These are phyloP conservation scores for Pachycephus smyrnensis DNA, from an alignment of 2,888 invertebrate species.

Conservation along the genomic window DNA sequence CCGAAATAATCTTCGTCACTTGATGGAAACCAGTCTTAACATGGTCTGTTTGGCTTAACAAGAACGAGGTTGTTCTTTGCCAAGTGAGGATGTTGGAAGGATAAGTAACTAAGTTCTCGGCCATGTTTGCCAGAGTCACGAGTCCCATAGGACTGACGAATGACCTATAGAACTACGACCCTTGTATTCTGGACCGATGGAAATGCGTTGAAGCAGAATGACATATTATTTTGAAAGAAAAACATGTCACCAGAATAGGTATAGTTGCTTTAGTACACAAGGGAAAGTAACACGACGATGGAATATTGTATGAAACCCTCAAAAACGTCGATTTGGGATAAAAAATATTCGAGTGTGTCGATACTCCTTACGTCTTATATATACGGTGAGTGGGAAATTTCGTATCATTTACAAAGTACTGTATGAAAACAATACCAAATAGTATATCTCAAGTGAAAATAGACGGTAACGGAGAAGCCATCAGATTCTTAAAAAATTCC, in stretches of 20 bases:
- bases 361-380: not conserved
- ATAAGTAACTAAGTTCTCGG: not conserved
- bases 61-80: not conserved
- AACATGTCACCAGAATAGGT: not conserved
- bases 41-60: not conserved
- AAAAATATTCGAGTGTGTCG: not conserved
- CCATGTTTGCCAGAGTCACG: not conserved
- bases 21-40: not conserved
- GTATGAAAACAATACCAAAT: not conserved
- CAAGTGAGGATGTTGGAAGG: not conserved
- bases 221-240: not conserved
- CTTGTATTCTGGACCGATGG: not conserved
- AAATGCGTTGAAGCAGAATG: not conserved
- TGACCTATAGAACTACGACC: not conserved
- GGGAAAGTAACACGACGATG: not conserved
- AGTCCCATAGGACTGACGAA: not conserved
- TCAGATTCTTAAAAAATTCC: not conserved
- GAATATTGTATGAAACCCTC: not conserved
- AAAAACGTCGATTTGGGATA: not conserved
- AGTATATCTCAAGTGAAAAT: not conserved
- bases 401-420: not conserved
- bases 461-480: not conserved
- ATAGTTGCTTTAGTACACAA: not conserved
- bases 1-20: not conserved
- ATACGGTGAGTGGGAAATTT: not conserved